Percentiles rank a stretch among this genome's conserved stretches.
Conservation (phyloP, 2,888 invertebrate species). For the Ephialtes manifestator region DNA sequence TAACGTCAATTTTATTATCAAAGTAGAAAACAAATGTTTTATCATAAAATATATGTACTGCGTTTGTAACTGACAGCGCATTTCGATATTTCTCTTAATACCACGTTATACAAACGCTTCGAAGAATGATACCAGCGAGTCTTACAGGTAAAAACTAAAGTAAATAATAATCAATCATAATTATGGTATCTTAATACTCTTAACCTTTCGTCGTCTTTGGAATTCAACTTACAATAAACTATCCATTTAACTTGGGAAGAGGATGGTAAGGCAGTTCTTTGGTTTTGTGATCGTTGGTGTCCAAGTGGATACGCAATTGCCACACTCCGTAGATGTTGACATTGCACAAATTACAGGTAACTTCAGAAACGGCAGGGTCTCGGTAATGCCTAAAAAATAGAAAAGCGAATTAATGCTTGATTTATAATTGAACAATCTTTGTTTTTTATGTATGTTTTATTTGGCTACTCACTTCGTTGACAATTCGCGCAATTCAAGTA, state of each 20-base stretch:
- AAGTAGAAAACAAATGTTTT: background rate
- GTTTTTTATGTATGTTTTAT: background rate
- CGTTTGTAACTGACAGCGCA: background rate
- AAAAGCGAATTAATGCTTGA: background rate
- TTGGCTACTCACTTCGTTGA: constrained; percentile 83
- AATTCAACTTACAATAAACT: background rate
- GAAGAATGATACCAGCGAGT: background rate
- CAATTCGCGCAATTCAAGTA: constrained; percentile 85
- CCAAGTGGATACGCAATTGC: constrained; percentile 87
- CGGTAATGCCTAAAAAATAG: constrained; percentile 52
- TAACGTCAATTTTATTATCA: background rate
- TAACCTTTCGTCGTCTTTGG: background rate
- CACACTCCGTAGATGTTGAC: constrained; percentile 84
- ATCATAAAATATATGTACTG: background rate
- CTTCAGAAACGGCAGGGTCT: constrained; percentile 72
- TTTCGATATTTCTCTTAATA: background rate
- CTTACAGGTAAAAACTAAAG: background rate
- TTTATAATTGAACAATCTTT: background rate
- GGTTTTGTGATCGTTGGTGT: constrained; percentile 86
- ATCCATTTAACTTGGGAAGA: background rate
- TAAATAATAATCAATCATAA: background rate
- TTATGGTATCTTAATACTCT: background rate
- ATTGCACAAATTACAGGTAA: constrained; percentile 87
- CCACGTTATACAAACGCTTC: background rate
- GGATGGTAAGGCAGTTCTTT: constrained; percentile 85